Percentiles rank a stretch among this genome's conserved stretches.
phyloP scores from a whole-genome alignment of 2,797 vertebrate species.

The Saguinus oedipus region DNA sequence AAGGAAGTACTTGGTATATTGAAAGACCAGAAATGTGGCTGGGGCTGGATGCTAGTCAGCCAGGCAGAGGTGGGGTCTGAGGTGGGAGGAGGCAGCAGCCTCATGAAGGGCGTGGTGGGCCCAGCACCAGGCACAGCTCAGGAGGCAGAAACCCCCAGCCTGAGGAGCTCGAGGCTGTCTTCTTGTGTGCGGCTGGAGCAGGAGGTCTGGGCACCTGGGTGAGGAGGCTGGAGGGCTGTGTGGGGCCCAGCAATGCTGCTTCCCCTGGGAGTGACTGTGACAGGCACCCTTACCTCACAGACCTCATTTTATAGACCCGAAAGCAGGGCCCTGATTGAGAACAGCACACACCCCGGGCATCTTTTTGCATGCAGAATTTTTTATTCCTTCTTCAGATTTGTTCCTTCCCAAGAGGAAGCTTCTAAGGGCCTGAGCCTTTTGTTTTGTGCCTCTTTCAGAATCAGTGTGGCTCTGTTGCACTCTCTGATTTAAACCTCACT shows the following conservation, averaged over 20 bases:
- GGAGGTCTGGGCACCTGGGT: background rate
- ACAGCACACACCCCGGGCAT: rapidly evolving
- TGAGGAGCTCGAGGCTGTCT: rapidly evolving
- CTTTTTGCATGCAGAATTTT: background rate
- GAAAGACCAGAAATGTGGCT: background rate
- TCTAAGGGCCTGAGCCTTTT: background rate
- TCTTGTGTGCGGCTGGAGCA: background rate
- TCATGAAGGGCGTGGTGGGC: rapidly evolving
- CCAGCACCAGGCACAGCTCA: rapidly evolving
- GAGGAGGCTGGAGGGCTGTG: background rate
- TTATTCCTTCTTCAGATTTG: background rate
- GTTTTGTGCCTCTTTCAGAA: background rate
- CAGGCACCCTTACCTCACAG: rapidly evolving
- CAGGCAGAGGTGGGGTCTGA: background rate
- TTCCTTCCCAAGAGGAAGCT: background rate
- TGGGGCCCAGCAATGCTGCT: rapidly evolving
- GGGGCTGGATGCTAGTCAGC: background rate
- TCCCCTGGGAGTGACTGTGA: background rate
- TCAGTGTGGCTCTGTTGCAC: background rate
- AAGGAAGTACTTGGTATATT: background rate
- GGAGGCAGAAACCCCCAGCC: background rate
- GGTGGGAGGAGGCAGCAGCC: background rate
- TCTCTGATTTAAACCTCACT: background rate
- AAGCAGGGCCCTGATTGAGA: background rate
- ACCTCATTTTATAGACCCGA: background rate